Percentiles rank a stretch among this genome's conserved stretches.
phyloP scores from a whole-genome alignment of 2,113 vertebrate species.

The Salminus brasiliensis region DNA sequence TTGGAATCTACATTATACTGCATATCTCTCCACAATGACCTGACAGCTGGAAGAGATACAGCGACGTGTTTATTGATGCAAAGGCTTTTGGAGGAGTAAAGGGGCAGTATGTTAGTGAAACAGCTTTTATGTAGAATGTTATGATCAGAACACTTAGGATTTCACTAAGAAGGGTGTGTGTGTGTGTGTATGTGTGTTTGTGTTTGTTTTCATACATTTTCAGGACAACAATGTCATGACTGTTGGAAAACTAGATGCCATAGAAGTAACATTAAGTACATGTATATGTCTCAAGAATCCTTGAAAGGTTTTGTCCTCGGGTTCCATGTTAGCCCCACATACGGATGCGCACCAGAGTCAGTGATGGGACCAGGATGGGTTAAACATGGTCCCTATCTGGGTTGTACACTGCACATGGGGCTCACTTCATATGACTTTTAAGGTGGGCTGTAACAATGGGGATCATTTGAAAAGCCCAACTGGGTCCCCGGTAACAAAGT shows the following conservation, averaged over 20 bases:
- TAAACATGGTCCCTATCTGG: too few relatives aligned
- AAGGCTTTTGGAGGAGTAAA: slow-evolving; percentile 7
- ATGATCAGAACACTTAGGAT: not conserved
- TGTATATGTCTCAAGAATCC: too few relatives aligned
- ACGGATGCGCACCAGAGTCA: too few relatives aligned
- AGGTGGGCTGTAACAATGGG: too few relatives aligned
- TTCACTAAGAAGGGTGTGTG: not conserved
- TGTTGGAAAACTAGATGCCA: not conserved
- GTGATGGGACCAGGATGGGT: too few relatives aligned
- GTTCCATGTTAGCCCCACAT: too few relatives aligned
- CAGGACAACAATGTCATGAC: not conserved
- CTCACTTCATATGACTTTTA: too few relatives aligned
- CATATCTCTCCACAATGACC: slow-evolving; percentile 28
- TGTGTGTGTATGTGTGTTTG: not conserved
- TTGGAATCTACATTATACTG: slow-evolving; percentile 47
- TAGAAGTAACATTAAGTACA: too few relatives aligned
- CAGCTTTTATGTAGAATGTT: not conserved
- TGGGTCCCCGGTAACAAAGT: too few relatives aligned
- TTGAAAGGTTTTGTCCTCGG: too few relatives aligned
- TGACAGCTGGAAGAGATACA: slow-evolving; percentile 34
- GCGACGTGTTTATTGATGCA: slow-evolving; percentile 39
- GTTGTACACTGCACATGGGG: too few relatives aligned
- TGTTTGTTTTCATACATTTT: not conserved
- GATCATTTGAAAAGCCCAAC: too few relatives aligned
- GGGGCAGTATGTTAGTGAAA: slow-evolving; percentile 1